Evolutionary conservation across 1,140 invertebrate genomes (phyloP).

Genomic region (Saxidomus purpurata): DNA sequence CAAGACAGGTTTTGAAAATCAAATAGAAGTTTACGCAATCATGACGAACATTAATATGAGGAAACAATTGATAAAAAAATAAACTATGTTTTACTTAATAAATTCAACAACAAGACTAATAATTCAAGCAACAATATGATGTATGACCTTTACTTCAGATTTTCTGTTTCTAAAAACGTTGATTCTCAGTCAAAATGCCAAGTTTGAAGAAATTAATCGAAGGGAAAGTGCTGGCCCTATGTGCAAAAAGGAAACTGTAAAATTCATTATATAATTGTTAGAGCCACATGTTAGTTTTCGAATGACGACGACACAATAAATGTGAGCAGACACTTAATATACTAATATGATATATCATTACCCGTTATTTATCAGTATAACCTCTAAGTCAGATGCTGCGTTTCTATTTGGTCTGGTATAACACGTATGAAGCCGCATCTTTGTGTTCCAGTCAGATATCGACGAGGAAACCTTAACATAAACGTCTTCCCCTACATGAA

Average conservation of each 20-base stretch:
- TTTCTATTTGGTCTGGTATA: conserved; percentile 6
- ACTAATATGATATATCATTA: neutral
- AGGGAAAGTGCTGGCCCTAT: neutral
- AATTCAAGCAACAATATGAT: no score
- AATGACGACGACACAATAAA: neutral
- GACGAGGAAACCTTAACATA: conserved; percentile 39
- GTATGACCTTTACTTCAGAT: no score
- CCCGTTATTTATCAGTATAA: conserved; percentile 61
- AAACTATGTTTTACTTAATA: no score
- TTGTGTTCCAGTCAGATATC: neutral
- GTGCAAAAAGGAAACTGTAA: neutral
- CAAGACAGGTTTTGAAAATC: no score
- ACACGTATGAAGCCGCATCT: conserved; percentile 58
- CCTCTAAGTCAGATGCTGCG: neutral
- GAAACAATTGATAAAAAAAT: no score
- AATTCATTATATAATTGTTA: neutral
- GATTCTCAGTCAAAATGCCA: neutral
- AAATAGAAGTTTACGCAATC: no score
- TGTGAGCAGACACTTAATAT: neutral
- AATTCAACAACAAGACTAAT: no score
- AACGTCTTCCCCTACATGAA: conserved; percentile 23
- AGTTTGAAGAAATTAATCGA: neutral
- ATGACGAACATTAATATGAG: no score
- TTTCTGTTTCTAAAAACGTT: no score
- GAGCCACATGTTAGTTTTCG: neutral